These are phyloP conservation scores for Delia radicum DNA, from an alignment of 1,140 invertebrate species.

Conservation along the genomic window DNA sequence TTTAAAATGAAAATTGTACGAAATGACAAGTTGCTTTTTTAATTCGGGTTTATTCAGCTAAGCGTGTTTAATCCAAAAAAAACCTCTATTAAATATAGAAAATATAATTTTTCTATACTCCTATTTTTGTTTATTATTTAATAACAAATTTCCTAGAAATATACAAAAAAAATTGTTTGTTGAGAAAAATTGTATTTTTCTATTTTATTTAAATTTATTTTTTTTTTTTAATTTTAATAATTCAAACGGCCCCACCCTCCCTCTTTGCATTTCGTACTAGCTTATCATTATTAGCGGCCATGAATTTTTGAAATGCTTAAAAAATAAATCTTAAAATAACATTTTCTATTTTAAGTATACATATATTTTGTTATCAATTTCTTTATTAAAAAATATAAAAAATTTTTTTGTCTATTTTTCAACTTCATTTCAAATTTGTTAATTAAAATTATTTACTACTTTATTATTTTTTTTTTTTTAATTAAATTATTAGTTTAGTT, in stretches of 20 bases:
- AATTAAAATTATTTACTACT: background rate
- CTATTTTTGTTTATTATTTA: background rate
- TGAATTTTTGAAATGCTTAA: background rate
- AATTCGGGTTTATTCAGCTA: too few species aligned
- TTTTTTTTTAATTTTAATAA: too few species aligned
- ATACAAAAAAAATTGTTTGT: too few species aligned
- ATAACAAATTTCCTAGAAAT: background rate
- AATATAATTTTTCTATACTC: too few species aligned
- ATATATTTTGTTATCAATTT: slow-evolving; percentile 10
- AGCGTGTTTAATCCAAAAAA: too few species aligned
- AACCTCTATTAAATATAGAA: too few species aligned
- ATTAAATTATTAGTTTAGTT: background rate
- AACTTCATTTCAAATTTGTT: background rate
- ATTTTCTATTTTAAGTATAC: slow-evolving; percentile 4
- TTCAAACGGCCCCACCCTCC: too few species aligned
- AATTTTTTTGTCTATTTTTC: background rate
- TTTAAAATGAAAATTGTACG: background rate
- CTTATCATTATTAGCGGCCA: background rate
- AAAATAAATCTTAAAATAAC: too few species aligned
- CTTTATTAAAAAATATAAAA: background rate
- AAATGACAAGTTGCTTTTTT: background rate
- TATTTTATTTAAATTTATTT: background rate
- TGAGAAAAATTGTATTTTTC: too few species aligned
- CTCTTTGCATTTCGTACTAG: slow-evolving; percentile 7
- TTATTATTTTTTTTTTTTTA: background rate